phyloP scores from a whole-genome alignment of 2,888 invertebrate species.

The Crossocerus cetratus region DNA sequence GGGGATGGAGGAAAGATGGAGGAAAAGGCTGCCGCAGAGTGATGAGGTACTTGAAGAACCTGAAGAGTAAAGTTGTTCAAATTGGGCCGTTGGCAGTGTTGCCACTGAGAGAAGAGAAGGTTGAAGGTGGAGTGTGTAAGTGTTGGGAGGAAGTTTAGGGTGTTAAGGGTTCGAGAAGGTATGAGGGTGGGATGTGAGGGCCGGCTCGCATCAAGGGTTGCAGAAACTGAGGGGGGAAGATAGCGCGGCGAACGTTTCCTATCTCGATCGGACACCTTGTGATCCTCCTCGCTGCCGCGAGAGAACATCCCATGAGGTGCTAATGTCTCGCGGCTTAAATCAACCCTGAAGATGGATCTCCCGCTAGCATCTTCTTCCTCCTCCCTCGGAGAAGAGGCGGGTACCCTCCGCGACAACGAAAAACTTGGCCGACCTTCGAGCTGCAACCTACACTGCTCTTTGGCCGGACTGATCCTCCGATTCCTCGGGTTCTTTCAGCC shows the following conservation, averaged over 20 bases:
- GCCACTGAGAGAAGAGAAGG: too few species aligned
- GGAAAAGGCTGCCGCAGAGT: neutral
- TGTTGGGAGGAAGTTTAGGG: neutral
- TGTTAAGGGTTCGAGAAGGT: constrained; percentile 46
- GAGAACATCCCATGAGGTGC: constrained; percentile 58
- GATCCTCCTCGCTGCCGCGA: constrained; percentile 20
- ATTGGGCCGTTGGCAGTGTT: too few species aligned
- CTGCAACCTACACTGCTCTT: neutral
- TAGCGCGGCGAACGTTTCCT: constrained; percentile 47
- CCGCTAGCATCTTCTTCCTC: neutral
- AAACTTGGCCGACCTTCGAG: constrained; percentile 45
- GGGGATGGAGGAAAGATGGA: neutral
- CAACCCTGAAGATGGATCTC: constrained; percentile 34
- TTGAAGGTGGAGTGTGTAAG: too few species aligned
- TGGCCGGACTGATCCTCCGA: neutral
- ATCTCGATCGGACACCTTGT: constrained; percentile 59
- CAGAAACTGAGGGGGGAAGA: constrained; percentile 37
- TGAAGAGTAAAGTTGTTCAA: neutral
- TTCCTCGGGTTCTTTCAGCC: neutral
- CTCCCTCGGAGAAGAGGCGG: constrained; percentile 11
- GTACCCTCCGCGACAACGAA: constrained; percentile 47
- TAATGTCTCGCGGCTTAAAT: constrained; percentile 65
- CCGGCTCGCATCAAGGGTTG: constrained; percentile 27
- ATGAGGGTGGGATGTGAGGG: constrained; percentile 35
- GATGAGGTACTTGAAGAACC: too few species aligned